phyloP scores from a whole-genome alignment of 2,888 invertebrate genomes.

The Chrysomela aeneicollis region DNA sequence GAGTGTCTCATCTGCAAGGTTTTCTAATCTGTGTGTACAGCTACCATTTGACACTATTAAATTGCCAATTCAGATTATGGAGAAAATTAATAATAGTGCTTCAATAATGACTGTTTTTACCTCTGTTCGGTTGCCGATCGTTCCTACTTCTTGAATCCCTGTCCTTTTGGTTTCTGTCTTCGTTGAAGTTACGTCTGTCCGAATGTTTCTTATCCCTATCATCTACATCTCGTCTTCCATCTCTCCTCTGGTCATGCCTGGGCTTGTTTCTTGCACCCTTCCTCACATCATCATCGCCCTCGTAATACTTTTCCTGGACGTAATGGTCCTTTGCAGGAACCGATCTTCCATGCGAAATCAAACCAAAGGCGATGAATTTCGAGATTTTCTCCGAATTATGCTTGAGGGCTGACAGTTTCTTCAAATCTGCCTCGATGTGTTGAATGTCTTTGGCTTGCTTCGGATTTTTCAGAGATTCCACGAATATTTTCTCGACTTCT shows the following conservation, averaged over 20 bases:
- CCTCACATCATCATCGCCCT: conserved; percentile 12
- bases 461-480: conserved; percentile 35
- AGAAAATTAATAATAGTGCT: too few species aligned
- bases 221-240: conserved; percentile 1
- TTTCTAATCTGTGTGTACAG: too few species aligned
- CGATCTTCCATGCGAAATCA: conserved; percentile 39
- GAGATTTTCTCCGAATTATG: conserved; percentile 48
- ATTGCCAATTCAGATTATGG: too few species aligned
- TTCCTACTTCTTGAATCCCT: neutral
- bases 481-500: conserved; percentile 44
- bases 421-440: conserved; percentile 40
- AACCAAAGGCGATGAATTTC: conserved; percentile 44
- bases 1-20: too few species aligned
- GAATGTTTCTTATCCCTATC: neutral
- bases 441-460: conserved; percentile 31
- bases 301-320: conserved; percentile 26
- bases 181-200: neutral
- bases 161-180: neutral
- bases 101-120: too few species aligned
- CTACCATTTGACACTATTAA: too few species aligned
- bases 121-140: neutral
- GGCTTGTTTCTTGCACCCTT: conserved; percentile 5
- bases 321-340: conserved; percentile 41
- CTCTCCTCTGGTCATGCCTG: neutral
- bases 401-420: conserved; percentile 45